These are phyloP conservation scores for Neodiprion pinetum DNA, from an alignment of 1,140 invertebrate genomes.

Conservation along the genomic window DNA sequence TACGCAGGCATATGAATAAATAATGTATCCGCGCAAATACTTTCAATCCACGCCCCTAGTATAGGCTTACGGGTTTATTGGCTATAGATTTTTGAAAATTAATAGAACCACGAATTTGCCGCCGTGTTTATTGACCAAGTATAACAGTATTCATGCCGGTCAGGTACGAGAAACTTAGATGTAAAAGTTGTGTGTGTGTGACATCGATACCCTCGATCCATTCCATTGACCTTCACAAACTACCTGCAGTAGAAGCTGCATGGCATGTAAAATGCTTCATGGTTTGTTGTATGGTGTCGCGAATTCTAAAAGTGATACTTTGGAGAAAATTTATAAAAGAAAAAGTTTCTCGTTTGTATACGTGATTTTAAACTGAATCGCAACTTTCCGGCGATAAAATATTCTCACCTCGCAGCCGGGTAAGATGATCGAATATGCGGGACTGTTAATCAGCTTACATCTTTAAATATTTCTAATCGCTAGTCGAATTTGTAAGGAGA, in stretches of 20 bases:
- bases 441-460: no score
- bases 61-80: no score
- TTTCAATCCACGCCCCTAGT: no score
- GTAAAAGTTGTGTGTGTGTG: background rate
- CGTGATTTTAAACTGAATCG: no score
- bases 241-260: background rate
- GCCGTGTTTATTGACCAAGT: no score
- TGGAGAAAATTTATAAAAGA: background rate
- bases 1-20: background rate
- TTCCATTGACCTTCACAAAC: background rate
- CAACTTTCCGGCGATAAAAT: no score
- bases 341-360: background rate
- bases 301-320: background rate
- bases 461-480: no score
- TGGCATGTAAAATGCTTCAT: background rate
- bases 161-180: background rate
- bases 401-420: no score
- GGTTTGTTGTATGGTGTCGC: background rate
- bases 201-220: constrained; percentile 1
- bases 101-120: background rate
- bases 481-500: no score
- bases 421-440: no score
- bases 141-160: background rate
- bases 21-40: background rate
- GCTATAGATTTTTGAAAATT: background rate